Evolutionary conservation across 2,113 vertebrate genomes (phyloP).

Genomic region (Mus pahari): DNA sequence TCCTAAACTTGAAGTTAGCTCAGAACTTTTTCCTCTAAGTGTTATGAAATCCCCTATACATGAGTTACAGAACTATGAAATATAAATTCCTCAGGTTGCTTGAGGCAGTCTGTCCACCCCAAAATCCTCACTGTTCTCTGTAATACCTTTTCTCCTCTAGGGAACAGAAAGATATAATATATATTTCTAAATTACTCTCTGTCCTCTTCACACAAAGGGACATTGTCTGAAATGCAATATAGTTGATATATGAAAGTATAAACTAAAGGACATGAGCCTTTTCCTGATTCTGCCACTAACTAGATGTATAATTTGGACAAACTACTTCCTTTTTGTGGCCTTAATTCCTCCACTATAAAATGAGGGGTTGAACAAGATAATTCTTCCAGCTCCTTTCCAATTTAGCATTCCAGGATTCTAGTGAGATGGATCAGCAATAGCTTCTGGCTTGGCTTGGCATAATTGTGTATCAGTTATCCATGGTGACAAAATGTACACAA

Average conservation of each 20-base stretch:
- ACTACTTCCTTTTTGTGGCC: conserved; percentile 13
- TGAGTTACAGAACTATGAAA: conserved; percentile 17
- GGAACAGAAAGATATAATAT: not conserved
- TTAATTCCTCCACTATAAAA: conserved; percentile 52
- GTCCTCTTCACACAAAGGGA: conserved; percentile 29
- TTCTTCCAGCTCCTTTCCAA: conserved; percentile 19
- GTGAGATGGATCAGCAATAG: conserved; percentile 8
- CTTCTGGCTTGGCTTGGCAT: conserved; percentile 1
- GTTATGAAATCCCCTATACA: conserved; percentile 6
- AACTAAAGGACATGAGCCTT: conserved; percentile 32
- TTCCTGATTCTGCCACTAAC: conserved; percentile 22
- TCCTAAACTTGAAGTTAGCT: not conserved
- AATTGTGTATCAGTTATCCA: conserved; percentile 32
- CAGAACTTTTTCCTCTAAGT: not conserved
- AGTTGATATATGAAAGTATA: conserved; percentile 13
- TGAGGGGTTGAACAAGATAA: conserved; percentile 43
- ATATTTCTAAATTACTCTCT: conserved; percentile 50
- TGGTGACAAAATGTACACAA: conserved; percentile 30
- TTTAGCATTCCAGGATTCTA: conserved; percentile 24
- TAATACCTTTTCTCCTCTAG: not conserved
- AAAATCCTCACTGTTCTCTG: not conserved
- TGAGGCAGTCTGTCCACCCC: not conserved
- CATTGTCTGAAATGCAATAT: conserved; percentile 27
- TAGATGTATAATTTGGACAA: conserved; percentile 47
- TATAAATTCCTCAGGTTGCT: not conserved